Conservation (phyloP, 2,797 vertebrate species). For the Neopelma chrysocephalum region DNA sequence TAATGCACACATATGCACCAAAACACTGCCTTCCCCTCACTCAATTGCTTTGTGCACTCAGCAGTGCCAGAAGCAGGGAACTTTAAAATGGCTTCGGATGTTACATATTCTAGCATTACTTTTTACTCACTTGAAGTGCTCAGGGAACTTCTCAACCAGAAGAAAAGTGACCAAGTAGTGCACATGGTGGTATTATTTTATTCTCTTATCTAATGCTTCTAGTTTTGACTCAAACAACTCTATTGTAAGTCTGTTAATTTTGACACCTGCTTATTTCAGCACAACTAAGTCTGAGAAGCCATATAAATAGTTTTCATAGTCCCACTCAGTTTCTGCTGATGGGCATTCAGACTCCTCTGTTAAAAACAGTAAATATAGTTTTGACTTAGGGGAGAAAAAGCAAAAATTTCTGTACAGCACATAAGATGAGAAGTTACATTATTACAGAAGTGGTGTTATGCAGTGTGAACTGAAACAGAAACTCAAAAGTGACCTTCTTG, state of each 20-base stretch:
- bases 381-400: not conserved
- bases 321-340: not conserved
- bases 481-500: not conserved
- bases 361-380: not conserved
- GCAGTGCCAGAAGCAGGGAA: not conserved
- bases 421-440: not conserved
- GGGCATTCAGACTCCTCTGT: not conserved
- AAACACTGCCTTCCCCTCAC: not conserved
- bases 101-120: not conserved
- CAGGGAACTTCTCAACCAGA: not conserved
- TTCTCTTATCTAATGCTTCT: not conserved
- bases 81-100: not conserved
- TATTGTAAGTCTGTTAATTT: not conserved
- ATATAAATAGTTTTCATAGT: not conserved
- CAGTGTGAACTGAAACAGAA: not conserved
- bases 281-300: not conserved
- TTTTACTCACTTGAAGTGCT: not conserved
- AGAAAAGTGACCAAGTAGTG: not conserved
- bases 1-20: not conserved
- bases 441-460: not conserved
- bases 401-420: not conserved
- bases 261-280: not conserved
- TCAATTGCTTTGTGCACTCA: not conserved
- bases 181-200: not conserved
- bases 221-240: not conserved